Conservation (phyloP, 2,113 vertebrate genomes). For the Hippocampus mohnikei region DNA sequence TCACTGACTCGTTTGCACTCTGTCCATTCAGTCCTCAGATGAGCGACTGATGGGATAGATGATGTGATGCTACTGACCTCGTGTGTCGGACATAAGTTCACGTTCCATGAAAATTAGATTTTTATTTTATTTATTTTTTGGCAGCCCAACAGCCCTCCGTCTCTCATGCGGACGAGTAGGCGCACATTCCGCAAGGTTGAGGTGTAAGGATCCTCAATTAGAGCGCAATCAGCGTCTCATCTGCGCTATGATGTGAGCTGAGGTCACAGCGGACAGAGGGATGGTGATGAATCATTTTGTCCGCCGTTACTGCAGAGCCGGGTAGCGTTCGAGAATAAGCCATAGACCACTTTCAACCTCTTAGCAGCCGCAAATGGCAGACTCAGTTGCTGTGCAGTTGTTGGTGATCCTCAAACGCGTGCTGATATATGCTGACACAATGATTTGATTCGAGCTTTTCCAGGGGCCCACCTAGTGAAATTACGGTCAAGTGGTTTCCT, state of each 20-base stretch:
- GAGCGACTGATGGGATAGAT: constrained; percentile 43
- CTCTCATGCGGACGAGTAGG: constrained; percentile 37
- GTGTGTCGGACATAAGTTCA: not conserved
- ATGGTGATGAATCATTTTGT: constrained; percentile 73
- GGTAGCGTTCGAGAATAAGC: constrained; percentile 34
- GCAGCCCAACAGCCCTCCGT: constrained; percentile 35
- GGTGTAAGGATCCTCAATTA: constrained; percentile 69
- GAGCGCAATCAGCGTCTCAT: constrained; percentile 69
- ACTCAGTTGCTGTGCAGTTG: not conserved
- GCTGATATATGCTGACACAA: constrained; percentile 15
- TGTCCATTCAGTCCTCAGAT: constrained; percentile 54
- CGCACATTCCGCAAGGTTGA: constrained; percentile 65
- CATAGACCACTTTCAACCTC: constrained; percentile 26
- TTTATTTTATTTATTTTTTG: not conserved
- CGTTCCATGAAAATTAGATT: not conserved
- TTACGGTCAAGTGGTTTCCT: constrained; percentile 45
- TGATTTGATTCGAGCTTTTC: constrained; percentile 37
- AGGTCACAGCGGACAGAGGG: constrained; percentile 70
- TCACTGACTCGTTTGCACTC: not conserved
- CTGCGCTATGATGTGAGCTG: constrained; percentile 67
- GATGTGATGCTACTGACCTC: constrained; percentile 16
- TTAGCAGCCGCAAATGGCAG: not conserved
- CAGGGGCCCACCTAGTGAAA: constrained; percentile 30
- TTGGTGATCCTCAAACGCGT: constrained; percentile 6
- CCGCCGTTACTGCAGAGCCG: constrained; percentile 49